phyloP scores from a whole-genome alignment of 2,797 vertebrate genomes.

The Fratercula arctica region DNA sequence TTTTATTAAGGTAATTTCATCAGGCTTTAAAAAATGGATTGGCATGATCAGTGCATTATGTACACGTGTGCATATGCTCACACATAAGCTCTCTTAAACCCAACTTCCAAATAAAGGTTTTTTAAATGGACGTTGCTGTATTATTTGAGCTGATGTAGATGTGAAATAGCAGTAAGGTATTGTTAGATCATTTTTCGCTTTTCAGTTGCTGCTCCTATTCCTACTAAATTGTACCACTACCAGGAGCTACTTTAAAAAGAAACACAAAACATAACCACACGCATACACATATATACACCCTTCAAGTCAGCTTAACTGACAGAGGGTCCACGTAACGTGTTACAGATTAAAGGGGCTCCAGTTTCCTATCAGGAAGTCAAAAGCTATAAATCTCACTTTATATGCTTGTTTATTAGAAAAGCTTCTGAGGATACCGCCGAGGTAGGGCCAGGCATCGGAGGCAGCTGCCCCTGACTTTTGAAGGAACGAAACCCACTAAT shows the following conservation, averaged over 20 bases:
- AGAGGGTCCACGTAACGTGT: not conserved
- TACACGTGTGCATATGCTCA: too few relatives aligned
- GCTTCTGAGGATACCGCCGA: constrained; percentile 31
- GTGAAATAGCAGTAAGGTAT: not conserved
- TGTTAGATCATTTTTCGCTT: not conserved
- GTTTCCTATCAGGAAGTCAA: constrained; percentile 65
- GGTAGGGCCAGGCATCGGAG: not conserved
- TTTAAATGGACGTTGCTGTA: not conserved
- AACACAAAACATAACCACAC: not conserved
- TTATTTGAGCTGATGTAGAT: not conserved
- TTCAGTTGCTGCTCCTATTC: not conserved
- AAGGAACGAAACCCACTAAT: not conserved
- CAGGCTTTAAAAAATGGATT: not conserved
- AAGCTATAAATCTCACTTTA: constrained; percentile 66
- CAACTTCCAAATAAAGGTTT: not conserved
- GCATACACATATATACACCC: not conserved
- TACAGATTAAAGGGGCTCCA: constrained; percentile 56
- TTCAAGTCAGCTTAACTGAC: not conserved
- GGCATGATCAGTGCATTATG: accelerated
- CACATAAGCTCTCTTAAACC: not conserved
- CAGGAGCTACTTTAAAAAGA: not conserved
- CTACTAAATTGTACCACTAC: not conserved
- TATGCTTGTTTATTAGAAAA: constrained; percentile 55
- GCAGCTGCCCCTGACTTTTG: not conserved
- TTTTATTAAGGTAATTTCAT: not conserved